Base-by-base conservation (phyloP, 2,888 invertebrate species). In the Agrochola macilenta region DNA sequence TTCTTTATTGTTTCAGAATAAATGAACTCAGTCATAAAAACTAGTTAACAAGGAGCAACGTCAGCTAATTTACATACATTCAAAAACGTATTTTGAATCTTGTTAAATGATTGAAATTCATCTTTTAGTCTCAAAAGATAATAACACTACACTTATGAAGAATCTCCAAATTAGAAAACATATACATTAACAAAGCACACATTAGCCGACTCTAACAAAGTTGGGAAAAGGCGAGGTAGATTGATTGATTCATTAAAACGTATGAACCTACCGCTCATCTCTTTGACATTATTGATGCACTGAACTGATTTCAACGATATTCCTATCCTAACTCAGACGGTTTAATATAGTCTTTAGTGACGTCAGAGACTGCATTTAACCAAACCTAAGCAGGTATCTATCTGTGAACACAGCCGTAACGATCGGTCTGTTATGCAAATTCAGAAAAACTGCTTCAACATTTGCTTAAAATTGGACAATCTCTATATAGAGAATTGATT, bases 351-450 rank as follows among this genome's bases (percentile, higher is more conserved):
- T 57, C 14, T 69, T 23, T 26, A 57, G 20, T 78, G 84, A 84
- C 81, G 83, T 71, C 79, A 78, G 39, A 74, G 49, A 39, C 39
- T 66, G 78, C 66, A 83, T 49, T 69, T 70, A 66, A 26, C 35
- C 14, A 23, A 35, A 66, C 57, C 57, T 52, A 63, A 69, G 69
- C 57, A 69, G 68, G 58, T 76, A 63, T 76, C 30, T 81, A 54
- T 64, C 65, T 57, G 54, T 69, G 78, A 69, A 66, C 83, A 20
- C 65, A 70, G 66, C 52, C 14, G 54, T 61, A 70, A 71, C 71
- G 79, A 71, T 78, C 83, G 66, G 49, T 8, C 61, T 52, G n/a
- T 61, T 79, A 83, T 71, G 83, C 84, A 46, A 83, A 83, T 82
- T 78, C 26, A 17, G 74, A 35, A 70, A 57, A 26, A 0, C 8